phyloP scores from a whole-genome alignment of 2,113 vertebrate genomes.

The Microcebus lehilahytsara region DNA sequence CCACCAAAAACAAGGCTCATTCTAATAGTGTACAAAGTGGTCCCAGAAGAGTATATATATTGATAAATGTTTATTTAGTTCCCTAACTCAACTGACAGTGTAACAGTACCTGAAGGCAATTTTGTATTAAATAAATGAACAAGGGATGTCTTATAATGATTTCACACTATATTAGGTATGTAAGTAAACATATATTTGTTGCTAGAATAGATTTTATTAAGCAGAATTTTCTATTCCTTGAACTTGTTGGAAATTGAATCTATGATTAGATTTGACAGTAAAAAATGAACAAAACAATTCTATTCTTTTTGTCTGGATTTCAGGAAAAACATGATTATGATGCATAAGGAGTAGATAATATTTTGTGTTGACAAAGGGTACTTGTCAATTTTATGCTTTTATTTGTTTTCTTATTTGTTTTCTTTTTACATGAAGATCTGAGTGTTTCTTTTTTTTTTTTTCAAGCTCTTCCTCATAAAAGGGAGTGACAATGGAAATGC shows the following conservation, averaged over 20 bases:
- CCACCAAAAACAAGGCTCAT: background rate
- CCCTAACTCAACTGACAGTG: background rate
- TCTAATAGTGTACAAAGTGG: background rate
- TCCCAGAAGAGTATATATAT: background rate
- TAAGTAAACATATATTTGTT: background rate
- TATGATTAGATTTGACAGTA: background rate
- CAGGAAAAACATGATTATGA: background rate
- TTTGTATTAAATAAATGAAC: background rate
- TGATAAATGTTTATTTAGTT: background rate
- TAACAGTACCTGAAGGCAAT: background rate
- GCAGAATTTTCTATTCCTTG: background rate
- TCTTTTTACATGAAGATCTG: background rate
- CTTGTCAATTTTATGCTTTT: background rate
- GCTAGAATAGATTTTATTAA: background rate
- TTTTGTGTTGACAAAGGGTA: background rate
- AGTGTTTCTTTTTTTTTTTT: constrained; percentile 24
- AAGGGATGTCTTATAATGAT: background rate
- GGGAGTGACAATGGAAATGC: background rate
- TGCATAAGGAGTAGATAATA: background rate
- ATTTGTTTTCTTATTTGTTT: background rate
- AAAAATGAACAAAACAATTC: background rate
- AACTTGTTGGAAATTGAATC: constrained; percentile 11
- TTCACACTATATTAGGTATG: background rate
- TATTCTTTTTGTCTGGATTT: background rate
- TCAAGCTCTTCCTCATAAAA: background rate